Base-by-base conservation (phyloP, 2,113 vertebrate species). In the Nansenia antarctica region DNA sequence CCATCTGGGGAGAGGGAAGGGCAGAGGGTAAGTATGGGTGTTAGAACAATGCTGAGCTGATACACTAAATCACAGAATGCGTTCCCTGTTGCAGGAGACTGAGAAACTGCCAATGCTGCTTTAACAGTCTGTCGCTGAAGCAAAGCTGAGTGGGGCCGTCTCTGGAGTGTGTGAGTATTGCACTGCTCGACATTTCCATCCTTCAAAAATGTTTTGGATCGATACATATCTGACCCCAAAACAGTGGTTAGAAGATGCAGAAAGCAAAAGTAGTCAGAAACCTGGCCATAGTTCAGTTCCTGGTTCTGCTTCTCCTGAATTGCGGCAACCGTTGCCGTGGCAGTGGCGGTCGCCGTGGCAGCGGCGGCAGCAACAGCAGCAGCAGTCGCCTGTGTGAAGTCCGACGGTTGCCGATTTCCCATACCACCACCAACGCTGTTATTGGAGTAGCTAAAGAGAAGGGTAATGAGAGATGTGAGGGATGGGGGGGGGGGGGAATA, bases 291-390 rank as follows among this genome's bases (percentile, higher is more conserved):
- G 81, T 91, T 95, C 89, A 98, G 82, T 81, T 99, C 97, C 83
- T 98, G 96, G 89, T 95, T 96, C 85, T 99, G 97, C 68, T 98
- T 99, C 71, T 99, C 97, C 78, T 98, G 96, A 52, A 99, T 93
- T 0, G 96, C 97, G 0, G 96, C 95, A 20, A 99, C 96, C 0
- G 97, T 98, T 0, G 97, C 97, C 0, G 97, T 99, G 11, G 97
- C 97, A 0, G 97, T 98, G 61, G 96, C 96, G 0, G 97, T 98
- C 22, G 96, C 97, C 0, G 96, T 99, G 77, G 97, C 97, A 0
- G 97, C 96, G 0, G 97, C 97, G 0, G 96, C 97, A 0, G 96
- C 97, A 3, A 98, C 96, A 0, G 96, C 97, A 0, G 96, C 96
- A 0, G 97, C 97, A 0, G 96, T 96, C 0, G 96, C 95, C 78